phyloP scores from a whole-genome alignment of 2,797 vertebrate genomes.

The Scomberomorus guttatus region DNA sequence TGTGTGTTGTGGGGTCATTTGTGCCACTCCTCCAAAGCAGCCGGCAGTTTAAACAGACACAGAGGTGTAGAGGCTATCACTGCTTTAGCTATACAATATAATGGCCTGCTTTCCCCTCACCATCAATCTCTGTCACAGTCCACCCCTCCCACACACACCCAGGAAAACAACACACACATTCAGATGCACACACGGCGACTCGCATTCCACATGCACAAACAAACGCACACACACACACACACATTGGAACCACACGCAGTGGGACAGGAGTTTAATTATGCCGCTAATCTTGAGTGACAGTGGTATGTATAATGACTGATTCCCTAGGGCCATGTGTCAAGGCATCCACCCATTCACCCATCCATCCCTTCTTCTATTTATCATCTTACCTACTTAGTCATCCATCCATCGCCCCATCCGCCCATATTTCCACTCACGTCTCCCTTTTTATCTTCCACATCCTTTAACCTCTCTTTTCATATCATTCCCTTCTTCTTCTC shows the following conservation, averaged over 20 bases:
- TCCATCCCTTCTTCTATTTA: conserved; percentile 63
- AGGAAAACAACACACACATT: conserved; percentile 54
- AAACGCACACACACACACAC: conserved; percentile 14
- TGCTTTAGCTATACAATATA: conserved; percentile 74
- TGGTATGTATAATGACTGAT: conserved; percentile 76
- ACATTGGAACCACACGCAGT: conserved; percentile 48
- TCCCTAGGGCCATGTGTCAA: conserved; percentile 79
- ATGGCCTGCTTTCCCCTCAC: conserved; percentile 76
- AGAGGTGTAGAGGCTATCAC: conserved; percentile 79
- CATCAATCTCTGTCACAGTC: conserved; percentile 82
- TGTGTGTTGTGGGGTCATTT: conserved; percentile 51
- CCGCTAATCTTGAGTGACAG: conserved; percentile 84
- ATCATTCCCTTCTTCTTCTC: conserved; percentile 8
- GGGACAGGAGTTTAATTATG: conserved; percentile 81
- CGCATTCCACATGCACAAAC: conserved; percentile 23
- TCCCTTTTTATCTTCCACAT: conserved; percentile 3
- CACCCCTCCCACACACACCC: conserved; percentile 63
- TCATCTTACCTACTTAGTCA: conserved; percentile 67
- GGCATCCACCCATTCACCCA: conserved; percentile 74
- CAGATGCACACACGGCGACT: conserved; percentile 18
- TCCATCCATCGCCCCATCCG: conserved; percentile 49
- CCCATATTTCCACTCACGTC: conserved; percentile 40
- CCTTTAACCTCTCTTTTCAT: conserved; percentile 13
- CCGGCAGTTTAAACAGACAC: conserved; percentile 74
- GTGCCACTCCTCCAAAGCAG: conserved; percentile 72